These are phyloP conservation scores for Lepilemur ruficaudatus DNA, from an alignment of 2,797 vertebrate genomes.

Conservation along the genomic window DNA sequence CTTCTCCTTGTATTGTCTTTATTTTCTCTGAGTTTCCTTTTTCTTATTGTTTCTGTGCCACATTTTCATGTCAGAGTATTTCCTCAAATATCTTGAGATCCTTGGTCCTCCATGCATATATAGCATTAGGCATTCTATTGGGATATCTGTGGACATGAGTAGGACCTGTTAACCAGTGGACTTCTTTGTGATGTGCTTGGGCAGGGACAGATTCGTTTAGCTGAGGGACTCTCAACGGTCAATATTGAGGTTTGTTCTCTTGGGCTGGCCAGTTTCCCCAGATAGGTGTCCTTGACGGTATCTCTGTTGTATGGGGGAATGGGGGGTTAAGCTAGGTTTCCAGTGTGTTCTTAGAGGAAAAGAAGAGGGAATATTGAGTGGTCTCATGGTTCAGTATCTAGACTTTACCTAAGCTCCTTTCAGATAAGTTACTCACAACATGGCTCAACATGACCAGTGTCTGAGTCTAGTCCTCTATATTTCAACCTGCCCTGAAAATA, in stretches of 20 bases:
- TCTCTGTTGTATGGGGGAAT: no score
- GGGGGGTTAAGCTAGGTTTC: neutral
- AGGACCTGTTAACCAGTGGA: neutral
- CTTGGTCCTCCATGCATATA: neutral
- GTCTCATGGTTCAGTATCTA: neutral
- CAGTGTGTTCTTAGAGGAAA: neutral
- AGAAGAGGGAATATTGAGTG: no score
- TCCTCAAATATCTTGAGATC: neutral
- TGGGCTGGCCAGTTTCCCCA: neutral
- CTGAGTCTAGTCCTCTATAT: neutral
- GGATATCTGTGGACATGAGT: neutral
- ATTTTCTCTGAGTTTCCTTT: neutral
- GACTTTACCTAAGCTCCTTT: neutral
- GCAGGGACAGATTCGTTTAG: neutral
- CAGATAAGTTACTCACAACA: neutral
- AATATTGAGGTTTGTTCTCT: neutral
- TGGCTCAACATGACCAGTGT: neutral
- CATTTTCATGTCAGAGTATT: neutral
- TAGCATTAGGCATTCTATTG: neutral
- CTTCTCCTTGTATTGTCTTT: neutral
- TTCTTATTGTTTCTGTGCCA: neutral
- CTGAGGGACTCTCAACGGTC: neutral
- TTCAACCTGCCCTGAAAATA: neutral
- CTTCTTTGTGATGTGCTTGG: neutral
- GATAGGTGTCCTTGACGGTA: neutral